phyloP scores from a whole-genome alignment of 1,140 invertebrate genomes.

The Charaxes varanes region DNA sequence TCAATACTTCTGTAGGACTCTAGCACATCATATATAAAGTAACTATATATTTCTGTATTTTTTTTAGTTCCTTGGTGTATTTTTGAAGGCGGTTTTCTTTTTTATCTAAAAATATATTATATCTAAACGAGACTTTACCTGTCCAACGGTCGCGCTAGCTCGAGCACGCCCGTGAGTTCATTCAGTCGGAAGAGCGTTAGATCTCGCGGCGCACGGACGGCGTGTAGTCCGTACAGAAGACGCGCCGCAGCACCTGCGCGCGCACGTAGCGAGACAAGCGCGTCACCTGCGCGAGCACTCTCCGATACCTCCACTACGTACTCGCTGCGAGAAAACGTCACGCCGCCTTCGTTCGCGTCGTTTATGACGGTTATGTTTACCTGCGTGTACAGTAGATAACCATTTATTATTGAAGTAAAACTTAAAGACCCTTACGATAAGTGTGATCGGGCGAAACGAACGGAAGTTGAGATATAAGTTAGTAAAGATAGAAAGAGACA shows the following conservation, averaged over 20 bases:
- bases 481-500: too few species aligned
- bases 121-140: too few species aligned
- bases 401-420: too few species aligned
- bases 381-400: constrained; percentile 43
- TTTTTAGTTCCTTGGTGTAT: too few species aligned
- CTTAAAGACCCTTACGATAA: too few species aligned
- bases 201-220: constrained; percentile 84
- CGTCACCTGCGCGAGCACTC: constrained; percentile 57
- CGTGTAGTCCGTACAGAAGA: constrained; percentile 85
- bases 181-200: constrained; percentile 86
- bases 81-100: too few species aligned
- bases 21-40: too few species aligned
- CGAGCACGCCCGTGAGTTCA: constrained; percentile 79
- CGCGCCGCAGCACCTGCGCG: constrained; percentile 52
- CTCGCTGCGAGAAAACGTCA: constrained; percentile 80
- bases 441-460: background rate
- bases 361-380: constrained; percentile 83
- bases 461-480: too few species aligned
- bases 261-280: constrained; percentile 56
- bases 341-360: constrained; percentile 89
- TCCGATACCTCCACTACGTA: constrained; percentile 88
- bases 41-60: too few species aligned
- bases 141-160: constrained; percentile 45
- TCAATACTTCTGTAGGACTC: too few species aligned
- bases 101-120: too few species aligned